Evolutionary conservation across 2,797 vertebrate genomes (phyloP), one percentile per base, ranked within the genome.

Genomic region (Novumbra hubbsi): DNA sequence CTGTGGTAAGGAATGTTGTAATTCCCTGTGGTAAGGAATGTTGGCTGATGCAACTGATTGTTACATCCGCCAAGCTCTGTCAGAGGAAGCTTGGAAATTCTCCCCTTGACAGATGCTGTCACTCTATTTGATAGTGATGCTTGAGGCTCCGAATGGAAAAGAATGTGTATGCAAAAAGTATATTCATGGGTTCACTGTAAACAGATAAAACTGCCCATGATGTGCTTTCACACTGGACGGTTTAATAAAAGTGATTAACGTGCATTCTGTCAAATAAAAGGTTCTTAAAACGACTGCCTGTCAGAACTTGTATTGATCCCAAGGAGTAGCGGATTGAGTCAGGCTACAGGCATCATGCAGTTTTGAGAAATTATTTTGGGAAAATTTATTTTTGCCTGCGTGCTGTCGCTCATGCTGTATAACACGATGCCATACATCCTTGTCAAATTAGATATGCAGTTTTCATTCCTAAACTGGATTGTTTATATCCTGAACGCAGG

Each of bases 171-270:
- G 30, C 72, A 74, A 75, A 28, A 74, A 77, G 30, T 19, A 28
- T 60, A 71, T 80, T 60, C 70, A 67, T 27, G 75, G 71, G 71
- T 78, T 77, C 60, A 11, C 68, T 45, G 73, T 30, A 52, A 49
- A 24, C 16, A 57, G 41, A 73, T 41, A 80, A 81, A 14, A 69
- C 17, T 73, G 81, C 78, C 87, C 78, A 81, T 83, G 85, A 80
- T 81, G 82, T 21, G 84, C 79, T 86, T 80, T 85, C 84, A 87
- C 75, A 87, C 34, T 89, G 84, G 73, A 80, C 68, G 69, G 41
- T 77, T 82, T 76, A 71, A 72, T 76, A 76, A 89, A 87, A 85
- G 81, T 87, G 86, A 89, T 87, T 79, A 85, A 77, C 79, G 50
- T 74, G 88, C 84, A 88, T 75, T 49, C 83, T 86, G 88, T 88